These are phyloP conservation scores for Ataeniobius toweri DNA, from an alignment of 2,797 vertebrate genomes.

Conservation along the genomic window DNA sequence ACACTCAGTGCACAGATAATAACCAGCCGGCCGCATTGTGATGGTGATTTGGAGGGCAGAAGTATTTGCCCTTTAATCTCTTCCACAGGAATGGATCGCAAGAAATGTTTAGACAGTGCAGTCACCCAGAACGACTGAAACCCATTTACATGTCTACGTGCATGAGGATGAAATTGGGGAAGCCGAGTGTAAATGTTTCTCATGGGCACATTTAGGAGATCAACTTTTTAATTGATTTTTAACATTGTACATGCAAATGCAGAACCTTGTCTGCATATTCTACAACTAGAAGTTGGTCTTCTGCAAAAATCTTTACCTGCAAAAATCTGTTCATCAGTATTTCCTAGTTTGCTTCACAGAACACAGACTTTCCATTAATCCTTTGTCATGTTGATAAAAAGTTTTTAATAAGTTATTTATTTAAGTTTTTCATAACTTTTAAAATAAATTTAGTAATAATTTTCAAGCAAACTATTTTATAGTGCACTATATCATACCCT, in stretches of 20 bases:
- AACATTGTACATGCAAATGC: slow-evolving; percentile 1
- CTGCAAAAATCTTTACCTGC: not conserved
- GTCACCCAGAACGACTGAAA: slow-evolving; percentile 12
- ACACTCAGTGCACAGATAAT: slow-evolving; percentile 44
- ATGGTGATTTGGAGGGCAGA: slow-evolving; percentile 53
- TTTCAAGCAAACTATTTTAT: not conserved
- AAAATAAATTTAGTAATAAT: not conserved
- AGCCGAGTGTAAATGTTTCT: slow-evolving; percentile 3
- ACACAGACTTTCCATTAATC: not conserved
- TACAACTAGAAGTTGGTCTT: not conserved
- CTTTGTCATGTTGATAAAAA: not conserved
- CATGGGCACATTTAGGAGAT: not conserved
- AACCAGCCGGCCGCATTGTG: slow-evolving; percentile 42
- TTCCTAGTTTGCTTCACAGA: not conserved
- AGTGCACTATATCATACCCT: not conserved
- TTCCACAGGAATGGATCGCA: slow-evolving; percentile 24
- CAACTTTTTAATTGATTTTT: slow-evolving; percentile 14
- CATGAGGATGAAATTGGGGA: not conserved
- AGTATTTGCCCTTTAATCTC: slow-evolving; percentile 57
- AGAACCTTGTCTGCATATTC: not conserved
- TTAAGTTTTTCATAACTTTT: not conserved
- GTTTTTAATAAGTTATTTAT: too few relatives aligned
- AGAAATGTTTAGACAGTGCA: slow-evolving; percentile 3
- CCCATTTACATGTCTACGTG: not conserved
- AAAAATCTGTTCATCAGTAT: not conserved